phyloP scores from a whole-genome alignment of 1,140 invertebrate genomes.

The Formica exsecta region DNA sequence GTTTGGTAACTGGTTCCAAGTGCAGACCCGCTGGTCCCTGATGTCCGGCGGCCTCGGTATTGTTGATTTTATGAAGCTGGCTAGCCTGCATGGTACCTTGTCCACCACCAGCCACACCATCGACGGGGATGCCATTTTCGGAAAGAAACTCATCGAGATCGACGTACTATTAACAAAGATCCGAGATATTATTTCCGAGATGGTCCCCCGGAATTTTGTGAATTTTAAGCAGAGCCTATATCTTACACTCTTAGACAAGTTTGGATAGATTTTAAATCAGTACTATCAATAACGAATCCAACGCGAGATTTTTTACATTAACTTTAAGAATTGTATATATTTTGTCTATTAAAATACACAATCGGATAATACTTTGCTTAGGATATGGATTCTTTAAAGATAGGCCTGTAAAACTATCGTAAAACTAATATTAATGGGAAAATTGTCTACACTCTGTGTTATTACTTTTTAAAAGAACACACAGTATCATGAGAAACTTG shows the following conservation, averaged over 20 bases:
- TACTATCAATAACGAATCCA: neutral
- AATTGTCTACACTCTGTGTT: neutral
- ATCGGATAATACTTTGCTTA: neutral
- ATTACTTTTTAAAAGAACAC: constrained; percentile 6
- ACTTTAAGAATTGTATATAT: neutral
- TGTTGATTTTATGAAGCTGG: constrained; percentile 83
- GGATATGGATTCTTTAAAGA: neutral
- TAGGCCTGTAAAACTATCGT: neutral
- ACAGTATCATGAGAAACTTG: neutral
- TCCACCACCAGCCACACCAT: constrained; percentile 89
- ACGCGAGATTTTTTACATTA: neutral
- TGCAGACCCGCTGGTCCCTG: constrained; percentile 84
- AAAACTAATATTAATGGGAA: neutral
- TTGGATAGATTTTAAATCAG: neutral
- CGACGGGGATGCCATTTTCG: constrained; percentile 96
- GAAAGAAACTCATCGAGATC: constrained; percentile 98
- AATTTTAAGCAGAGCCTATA: neutral
- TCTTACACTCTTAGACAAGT: neutral
- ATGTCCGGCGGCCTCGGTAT: constrained; percentile 80
- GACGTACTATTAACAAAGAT: constrained; percentile 91
- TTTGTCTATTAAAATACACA: neutral
- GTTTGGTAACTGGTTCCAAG: constrained; percentile 88
- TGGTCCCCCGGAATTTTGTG: neutral
- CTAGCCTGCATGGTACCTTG: constrained; percentile 83
- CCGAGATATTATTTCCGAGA: constrained; percentile 30